A percentile compares a stretch with the other conserved stretches of the same genome.
phyloP scores from a whole-genome alignment of 2,113 vertebrate genomes.

The Sprattus sprattus region DNA sequence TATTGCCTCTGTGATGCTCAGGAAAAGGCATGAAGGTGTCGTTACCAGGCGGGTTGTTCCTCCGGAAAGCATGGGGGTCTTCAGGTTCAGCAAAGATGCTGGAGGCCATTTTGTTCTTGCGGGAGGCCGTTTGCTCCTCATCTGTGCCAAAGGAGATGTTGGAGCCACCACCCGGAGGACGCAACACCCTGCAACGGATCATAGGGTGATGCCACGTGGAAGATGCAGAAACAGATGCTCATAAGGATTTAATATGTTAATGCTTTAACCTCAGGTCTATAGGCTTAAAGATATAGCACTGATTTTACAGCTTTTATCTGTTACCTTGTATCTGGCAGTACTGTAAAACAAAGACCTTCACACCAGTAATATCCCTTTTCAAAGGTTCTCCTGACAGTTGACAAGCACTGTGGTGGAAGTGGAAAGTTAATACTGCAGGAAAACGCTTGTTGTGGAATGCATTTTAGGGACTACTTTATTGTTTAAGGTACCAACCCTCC shows the following conservation, averaged over 20 bases:
- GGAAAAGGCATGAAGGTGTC: neutral
- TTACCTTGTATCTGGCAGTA: too few species aligned
- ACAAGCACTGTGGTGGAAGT: too few species aligned
- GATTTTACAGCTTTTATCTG: too few species aligned
- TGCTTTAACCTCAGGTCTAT: too few species aligned
- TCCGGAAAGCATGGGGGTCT: constrained; percentile 79
- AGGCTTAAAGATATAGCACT: too few species aligned
- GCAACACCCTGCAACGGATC: constrained; percentile 78
- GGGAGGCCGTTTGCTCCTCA: constrained; percentile 76
- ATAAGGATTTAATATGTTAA: neutral
- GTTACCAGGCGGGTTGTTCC: constrained; percentile 79
- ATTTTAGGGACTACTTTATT: neutral
- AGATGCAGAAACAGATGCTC: neutral
- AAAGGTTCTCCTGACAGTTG: too few species aligned
- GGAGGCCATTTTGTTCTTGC: constrained; percentile 94
- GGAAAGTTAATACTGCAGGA: too few species aligned
- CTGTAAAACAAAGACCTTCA: too few species aligned
- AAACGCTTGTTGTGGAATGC: too few species aligned
- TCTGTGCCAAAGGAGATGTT: constrained; percentile 87
- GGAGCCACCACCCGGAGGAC: constrained; percentile 92
- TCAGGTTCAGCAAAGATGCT: constrained; percentile 92
- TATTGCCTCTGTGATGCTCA: neutral
- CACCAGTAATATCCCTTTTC: too few species aligned
- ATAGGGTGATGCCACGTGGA: neutral
- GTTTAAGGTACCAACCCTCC: neutral